Percentiles rank a stretch among this genome's conserved stretches.
Conservation (phyloP, 2,888 invertebrate species). For the Toxonevra muliebris region DNA sequence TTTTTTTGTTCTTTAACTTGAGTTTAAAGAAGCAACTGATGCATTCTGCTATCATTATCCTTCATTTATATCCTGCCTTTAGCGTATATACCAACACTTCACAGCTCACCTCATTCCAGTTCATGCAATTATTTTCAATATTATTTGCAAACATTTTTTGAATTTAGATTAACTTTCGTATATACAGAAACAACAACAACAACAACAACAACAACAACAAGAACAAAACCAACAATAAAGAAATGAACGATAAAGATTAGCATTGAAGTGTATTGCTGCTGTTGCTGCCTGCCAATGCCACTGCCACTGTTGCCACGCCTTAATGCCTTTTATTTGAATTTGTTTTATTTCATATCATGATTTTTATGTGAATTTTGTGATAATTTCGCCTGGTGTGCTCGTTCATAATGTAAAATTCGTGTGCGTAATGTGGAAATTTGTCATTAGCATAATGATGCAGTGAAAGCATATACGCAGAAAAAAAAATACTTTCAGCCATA, state of each 20-base stretch:
- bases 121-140: not conserved
- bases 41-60: too few relatives aligned
- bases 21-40: too few relatives aligned
- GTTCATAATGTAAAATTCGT: not conserved
- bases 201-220: not conserved
- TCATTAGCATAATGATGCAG: slow-evolving; percentile 27
- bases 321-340: not conserved
- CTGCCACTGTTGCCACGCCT: slow-evolving; percentile 2
- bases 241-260: not conserved
- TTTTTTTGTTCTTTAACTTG: too few relatives aligned
- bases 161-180: slow-evolving; percentile 31
- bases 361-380: slow-evolving; percentile 4
- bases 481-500: slow-evolving; percentile 4
- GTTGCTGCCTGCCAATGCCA: too few relatives aligned
- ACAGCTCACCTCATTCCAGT: not conserved
- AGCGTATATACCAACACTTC: too few relatives aligned
- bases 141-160: slow-evolving; percentile 16
- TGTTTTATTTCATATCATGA: not conserved
- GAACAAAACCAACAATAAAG: slow-evolving; percentile 1
- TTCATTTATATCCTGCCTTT: too few relatives aligned
- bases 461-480: slow-evolving; percentile 10
- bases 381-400: not conserved
- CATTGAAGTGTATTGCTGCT: not conserved
- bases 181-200: slow-evolving; percentile 22
- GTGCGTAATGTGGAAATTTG: slow-evolving; percentile 16